Evolutionary conservation across 2,888 invertebrate species (phyloP).

Genomic region (Nowickia ferox): DNA sequence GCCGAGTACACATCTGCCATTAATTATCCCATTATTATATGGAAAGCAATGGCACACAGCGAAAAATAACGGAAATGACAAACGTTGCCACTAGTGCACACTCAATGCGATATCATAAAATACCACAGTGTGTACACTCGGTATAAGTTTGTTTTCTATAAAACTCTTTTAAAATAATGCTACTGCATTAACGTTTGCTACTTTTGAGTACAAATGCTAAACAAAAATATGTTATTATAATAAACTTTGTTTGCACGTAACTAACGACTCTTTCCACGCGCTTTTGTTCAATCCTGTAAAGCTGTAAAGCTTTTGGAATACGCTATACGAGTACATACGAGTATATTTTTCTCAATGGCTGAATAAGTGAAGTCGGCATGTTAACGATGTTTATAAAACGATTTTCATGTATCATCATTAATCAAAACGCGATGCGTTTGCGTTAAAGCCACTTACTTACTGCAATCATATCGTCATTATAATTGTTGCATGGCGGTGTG

Average conservation of each 20-base stretch:
- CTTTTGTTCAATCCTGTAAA: no score
- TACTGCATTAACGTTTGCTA: constrained; percentile 28
- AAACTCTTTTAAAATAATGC: constrained; percentile 30
- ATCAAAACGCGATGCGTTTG: constrained; percentile 59
- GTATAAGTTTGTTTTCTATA: not conserved
- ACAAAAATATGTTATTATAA: not conserved
- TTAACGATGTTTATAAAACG: constrained; percentile 69
- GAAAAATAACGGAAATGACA: no score
- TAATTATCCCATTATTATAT: no score
- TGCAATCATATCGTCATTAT: constrained; percentile 51
- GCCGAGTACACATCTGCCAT: no score
- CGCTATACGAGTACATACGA: no score
- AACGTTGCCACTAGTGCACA: no score
- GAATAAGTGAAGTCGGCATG: constrained; percentile 31
- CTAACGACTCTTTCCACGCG: not conserved
- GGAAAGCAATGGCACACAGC: no score
- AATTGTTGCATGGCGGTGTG: constrained; percentile 42
- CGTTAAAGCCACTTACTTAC: constrained; percentile 39
- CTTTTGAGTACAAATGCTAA: constrained; percentile 9
- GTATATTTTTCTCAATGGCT: no score
- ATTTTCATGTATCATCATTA: constrained; percentile 71
- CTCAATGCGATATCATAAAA: no score
- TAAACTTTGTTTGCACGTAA: not conserved
- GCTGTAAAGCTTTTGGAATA: no score
- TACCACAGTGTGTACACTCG: no score